Evolutionary conservation across 1,140 invertebrate species (phyloP).

Genomic region (Callitettix versicolor): DNA sequence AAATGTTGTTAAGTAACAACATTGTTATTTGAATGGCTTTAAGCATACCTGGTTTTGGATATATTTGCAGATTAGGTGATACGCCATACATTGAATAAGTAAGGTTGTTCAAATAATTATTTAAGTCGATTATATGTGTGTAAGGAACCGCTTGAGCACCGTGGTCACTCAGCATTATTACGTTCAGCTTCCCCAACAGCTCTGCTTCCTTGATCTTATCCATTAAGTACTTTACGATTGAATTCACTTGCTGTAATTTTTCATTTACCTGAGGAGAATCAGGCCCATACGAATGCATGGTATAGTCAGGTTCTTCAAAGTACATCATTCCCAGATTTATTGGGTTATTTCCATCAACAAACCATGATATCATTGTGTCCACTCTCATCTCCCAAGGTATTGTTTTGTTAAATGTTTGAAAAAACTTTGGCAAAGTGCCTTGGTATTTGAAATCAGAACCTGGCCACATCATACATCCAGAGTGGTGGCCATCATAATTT

Average conservation of each 20-base stretch:
- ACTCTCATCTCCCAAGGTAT: conserved; percentile 43
- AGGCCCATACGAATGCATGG: conserved; percentile 42
- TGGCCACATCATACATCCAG: conserved; percentile 53
- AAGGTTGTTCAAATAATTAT: conserved; percentile 37
- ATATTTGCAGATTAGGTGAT: conserved; percentile 41
- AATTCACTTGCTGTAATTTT: conserved; percentile 42
- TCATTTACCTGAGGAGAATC: conserved; percentile 35
- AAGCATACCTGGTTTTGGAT: conserved; percentile 38
- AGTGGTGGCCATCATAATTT: conserved; percentile 35
- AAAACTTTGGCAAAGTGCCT: conserved; percentile 34
- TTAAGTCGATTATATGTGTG: conserved; percentile 45
- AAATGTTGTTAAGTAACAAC: no score
- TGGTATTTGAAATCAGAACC: conserved; percentile 39
- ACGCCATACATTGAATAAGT: conserved; percentile 38
- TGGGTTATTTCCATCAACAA: conserved; percentile 41
- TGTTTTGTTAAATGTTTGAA: conserved; percentile 37
- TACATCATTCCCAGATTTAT: conserved; percentile 57
- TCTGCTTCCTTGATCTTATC: conserved; percentile 25
- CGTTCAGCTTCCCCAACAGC: conserved; percentile 48
- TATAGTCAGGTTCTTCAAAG: conserved; percentile 58
- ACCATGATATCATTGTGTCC: conserved; percentile 52
- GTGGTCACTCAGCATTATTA: conserved; percentile 64
- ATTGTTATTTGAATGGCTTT: no score
- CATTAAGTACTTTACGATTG: conserved; percentile 45
- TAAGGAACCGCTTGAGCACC: conserved; percentile 49